Base-by-base conservation (phyloP, 2,797 vertebrate species). In the Sebastes steindachneri region DNA sequence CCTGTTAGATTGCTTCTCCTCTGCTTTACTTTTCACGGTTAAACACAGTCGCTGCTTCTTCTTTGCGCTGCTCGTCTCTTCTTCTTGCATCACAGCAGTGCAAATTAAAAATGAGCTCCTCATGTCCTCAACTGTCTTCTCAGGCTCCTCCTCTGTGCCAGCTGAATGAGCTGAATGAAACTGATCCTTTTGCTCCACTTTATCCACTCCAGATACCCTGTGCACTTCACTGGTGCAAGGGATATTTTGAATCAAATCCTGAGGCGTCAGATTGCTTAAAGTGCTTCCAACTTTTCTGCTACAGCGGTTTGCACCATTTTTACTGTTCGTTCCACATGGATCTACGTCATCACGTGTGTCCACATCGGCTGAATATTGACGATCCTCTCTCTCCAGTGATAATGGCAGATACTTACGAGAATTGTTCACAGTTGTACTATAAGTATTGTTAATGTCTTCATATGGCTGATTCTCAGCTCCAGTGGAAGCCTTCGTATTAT, bases 181-280 rank as follows among this genome's bases (percentile, higher is more conserved):
- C n/a, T 25, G 31, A 84, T 85, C 64, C 21, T 48, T 51, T 53
- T 64, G 29, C 29, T 17, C 23, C 37, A 82, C 73, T 78, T 83
- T 74, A 67, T 71, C 66, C 37, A 33, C 58, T 68, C 11, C 53
- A 53, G 79, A 65, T 19, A 51, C 25, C 9, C 19, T 0, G 2
- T 54, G 23, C 7, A 53, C 11, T 60, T 76, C 60, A 70, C 33
- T 1, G 1, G 19, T 65, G 57, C 12, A 19, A 7, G 66, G 9
- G 12, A 29, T 60, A 63, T 66, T 70, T 59, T 78, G 62, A 77
- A 17, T 70, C 14, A 68, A 35, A 57, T 74, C 35, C 4, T 65
- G 66, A 65, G 68, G 65, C 28, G 7, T 73, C 19, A 48, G 29
- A 60, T 72, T 21, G 5, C 48, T 77, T 51, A 57, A 71, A 51